Base-by-base conservation (phyloP, 1,140 invertebrate species). In the Drosophila sulfurigaster region DNA sequence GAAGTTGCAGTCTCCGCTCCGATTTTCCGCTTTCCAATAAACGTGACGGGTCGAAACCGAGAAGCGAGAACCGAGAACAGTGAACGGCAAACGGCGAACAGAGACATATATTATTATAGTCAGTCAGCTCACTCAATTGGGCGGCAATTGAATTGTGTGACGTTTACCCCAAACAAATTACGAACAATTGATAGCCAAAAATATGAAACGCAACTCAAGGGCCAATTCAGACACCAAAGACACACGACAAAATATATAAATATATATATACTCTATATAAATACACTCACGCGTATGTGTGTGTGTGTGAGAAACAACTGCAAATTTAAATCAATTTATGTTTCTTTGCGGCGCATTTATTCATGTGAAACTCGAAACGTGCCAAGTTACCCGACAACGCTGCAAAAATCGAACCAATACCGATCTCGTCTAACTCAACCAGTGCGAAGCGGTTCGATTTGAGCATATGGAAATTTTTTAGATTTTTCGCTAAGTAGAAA, bases 271-370 rank as follows among this genome's bases (percentile, higher is more conserved):
- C 20, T 25, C 13, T 62, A 46, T 46, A 65, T 54, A 51, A 38
- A 52, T 59, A 45, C 11, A 52, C 28, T 57, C 20, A 30, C 45
- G 11, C 38, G 13, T 58, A 11, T 30, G 16, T 13, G 46, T 35
- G 35, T 62, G 45, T 57, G 13, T 57, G 52, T 32, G 10, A 60
- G 25, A 56, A 72, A 62, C 41, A 70, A 62, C 62, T 80, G 60
- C 75, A 74, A 86, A 87, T 87, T 88, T 54, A 83, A 88, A 83
- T 80, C 83, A 88, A 88, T 88, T 88, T 88, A 69, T 72, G 54
- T 66, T 60, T 13, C 13, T 78, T 74, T 88, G 72, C 79, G 72
- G 68, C 83, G 83, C 72, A 82, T 77, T 87, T 82, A 88, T 69
- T 82, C 57, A 74, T 68, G 63, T 75, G 83, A 72, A 83, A 88